Conservation (phyloP, 2,888 invertebrate species). For the Limnephilus lunatus region DNA sequence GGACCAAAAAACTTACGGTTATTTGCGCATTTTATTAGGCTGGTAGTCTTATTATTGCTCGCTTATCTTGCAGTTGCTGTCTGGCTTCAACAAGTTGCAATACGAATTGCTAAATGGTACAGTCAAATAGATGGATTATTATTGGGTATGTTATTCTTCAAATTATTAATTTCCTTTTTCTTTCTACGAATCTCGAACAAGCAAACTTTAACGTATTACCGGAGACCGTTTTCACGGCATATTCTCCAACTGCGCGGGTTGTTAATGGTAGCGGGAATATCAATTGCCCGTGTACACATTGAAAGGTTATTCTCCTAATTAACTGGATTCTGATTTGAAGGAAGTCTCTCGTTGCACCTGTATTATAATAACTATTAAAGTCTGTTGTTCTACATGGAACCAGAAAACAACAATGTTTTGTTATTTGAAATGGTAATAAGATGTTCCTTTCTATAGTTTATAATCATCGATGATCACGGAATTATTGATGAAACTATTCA, state of each 20-base stretch:
- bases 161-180: background rate
- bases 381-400: background rate
- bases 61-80: background rate
- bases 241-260: background rate
- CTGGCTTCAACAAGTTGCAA: background rate
- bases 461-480: background rate
- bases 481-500: background rate
- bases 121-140: background rate
- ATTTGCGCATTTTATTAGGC: background rate
- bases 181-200: background rate
- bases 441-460: background rate
- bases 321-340: background rate
- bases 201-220: background rate
- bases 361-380: background rate
- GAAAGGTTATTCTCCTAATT: background rate
- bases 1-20: background rate
- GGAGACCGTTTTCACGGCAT: background rate
- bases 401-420: background rate
- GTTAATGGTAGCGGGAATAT: background rate
- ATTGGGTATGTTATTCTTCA: background rate
- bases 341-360: background rate
- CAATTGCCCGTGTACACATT: background rate
- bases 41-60: too few relatives aligned
- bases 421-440: background rate
- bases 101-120: background rate